phyloP scores from a whole-genome alignment of 2,888 invertebrate species.

The Seira musarum region DNA sequence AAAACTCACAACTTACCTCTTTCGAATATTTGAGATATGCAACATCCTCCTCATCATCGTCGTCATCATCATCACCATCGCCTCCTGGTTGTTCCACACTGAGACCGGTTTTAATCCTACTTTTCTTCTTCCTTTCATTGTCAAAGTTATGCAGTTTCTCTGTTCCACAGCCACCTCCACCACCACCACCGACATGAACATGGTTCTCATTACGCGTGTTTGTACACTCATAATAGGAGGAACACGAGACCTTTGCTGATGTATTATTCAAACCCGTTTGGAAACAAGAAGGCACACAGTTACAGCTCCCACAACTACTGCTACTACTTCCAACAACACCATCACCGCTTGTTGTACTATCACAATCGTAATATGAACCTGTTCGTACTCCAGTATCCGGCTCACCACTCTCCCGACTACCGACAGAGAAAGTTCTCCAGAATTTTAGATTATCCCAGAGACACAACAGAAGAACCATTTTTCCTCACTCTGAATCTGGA shows the following conservation, averaged over 20 bases:
- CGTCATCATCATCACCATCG: constrained; percentile 44
- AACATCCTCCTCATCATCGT: constrained; percentile 30
- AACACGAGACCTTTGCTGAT: constrained; percentile 45
- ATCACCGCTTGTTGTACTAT: constrained; percentile 19
- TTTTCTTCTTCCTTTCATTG: background rate
- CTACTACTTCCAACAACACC: background rate
- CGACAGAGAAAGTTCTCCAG: constrained; percentile 55
- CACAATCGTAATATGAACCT: constrained; percentile 33
- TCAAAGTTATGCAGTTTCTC: background rate
- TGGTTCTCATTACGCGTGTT: constrained; percentile 14
- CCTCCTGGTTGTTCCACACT: constrained; percentile 1
- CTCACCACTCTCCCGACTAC: constrained; percentile 42
- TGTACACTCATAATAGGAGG: constrained; percentile 4
- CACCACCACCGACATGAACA: background rate
- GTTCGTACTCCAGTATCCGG: constrained; percentile 19
- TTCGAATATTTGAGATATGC: background rate
- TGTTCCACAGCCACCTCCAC: background rate
- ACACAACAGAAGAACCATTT: constrained; percentile 55
- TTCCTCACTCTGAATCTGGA: background rate
- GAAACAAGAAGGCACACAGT: constrained; percentile 48
- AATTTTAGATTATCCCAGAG: constrained; percentile 59
- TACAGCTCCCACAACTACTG: constrained; percentile 10
- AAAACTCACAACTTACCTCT: constrained; percentile 43
- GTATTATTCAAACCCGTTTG: constrained; percentile 11
- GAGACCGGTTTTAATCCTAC: background rate